Evolutionary conservation across 2,797 vertebrate genomes (phyloP), one percentile per base, ranked within the genome.

Genomic region (Fistularia commersonii): DNA sequence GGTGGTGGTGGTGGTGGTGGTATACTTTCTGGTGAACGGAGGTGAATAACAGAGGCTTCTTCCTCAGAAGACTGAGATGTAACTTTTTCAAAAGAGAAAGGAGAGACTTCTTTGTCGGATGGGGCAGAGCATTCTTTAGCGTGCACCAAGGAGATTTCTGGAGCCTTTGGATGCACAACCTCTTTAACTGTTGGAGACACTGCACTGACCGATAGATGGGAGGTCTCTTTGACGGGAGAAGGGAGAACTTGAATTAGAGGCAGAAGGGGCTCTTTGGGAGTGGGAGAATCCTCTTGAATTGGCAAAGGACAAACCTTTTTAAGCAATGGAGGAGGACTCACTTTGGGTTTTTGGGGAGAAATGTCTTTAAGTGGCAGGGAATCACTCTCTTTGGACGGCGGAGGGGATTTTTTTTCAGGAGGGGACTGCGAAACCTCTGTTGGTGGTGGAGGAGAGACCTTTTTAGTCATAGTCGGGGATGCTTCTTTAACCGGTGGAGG

Each of bases 1-100:
- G 76, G 64, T 44, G 75, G 74, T 72, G n/a, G n/a, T n/a, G 64
- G 73, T 32, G 77, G 64, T 54, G 76, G 64, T 44, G 75, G 74
- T 72, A 76, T 74, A 78, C 62, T 74, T 50, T 62, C 37, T 32
- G 74, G 77, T 48, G 77, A 61, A 11, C 36, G 6, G 3, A 72
- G 51, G 2, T 8, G 48, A 32, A 37, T 53, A 37, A 54, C 32
- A n/a, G 66, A 8, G 23, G 46, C 23, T 6, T 31, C 36, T 34
- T 70, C 62, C 34, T 69, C 57, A 33, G 45, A 33, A 33, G 62
- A 14, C 0, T 45, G 47, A 41, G 34, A 12, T 6, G 38, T 6
- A 23, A 47, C 43, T 34, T 72, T 54, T 55, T 59, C 48, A 39
- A 45, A 8, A 61, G 58, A 12, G 33, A 38, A 8, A 33, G 37